Conservation (phyloP, 35 echinoderm and acorn worm genomes). For the Holothuria glaberrima region DNA sequence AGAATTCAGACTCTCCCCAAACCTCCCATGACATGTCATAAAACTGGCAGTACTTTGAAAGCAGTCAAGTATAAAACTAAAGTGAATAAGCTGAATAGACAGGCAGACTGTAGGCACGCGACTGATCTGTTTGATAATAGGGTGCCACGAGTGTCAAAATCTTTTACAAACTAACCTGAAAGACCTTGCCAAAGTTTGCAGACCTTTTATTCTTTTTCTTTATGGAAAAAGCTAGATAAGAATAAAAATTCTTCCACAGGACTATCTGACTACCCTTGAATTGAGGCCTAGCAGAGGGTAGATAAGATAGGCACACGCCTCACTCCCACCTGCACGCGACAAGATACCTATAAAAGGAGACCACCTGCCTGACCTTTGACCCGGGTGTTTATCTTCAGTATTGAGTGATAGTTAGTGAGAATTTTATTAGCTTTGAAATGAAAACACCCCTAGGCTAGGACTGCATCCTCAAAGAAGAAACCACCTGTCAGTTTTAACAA, state of each 20-base stretch:
- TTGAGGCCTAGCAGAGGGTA: neutral
- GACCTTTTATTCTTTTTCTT: conserved; percentile 20
- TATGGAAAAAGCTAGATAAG: too few relatives aligned
- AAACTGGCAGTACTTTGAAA: too few relatives aligned
- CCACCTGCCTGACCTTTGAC: conserved; percentile 30
- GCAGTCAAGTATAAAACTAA: too few relatives aligned
- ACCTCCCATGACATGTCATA: too few relatives aligned
- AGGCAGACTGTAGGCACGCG: neutral
- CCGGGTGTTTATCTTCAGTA: conserved; percentile 6
- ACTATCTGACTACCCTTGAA: too few relatives aligned
- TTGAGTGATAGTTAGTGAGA: conserved; percentile 46
- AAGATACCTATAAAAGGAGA: neutral
- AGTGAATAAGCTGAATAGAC: conserved; percentile 7
- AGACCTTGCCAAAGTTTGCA: conserved; percentile 10
- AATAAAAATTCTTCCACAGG: too few relatives aligned
- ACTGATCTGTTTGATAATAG: neutral
- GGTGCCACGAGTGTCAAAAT: conserved; percentile 7
- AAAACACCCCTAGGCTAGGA: conserved; percentile 27
- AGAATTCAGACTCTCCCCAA: too few relatives aligned
- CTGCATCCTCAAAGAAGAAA: neutral
- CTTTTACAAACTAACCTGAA: neutral
- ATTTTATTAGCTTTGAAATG: conserved; percentile 31
- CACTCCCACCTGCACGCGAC: conserved; percentile 41
- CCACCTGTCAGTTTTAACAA: conserved; percentile 43
- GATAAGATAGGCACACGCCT: conserved; percentile 21